A percentile compares a stretch with the other conserved stretches of the same genome.
These are phyloP conservation scores for Microtus montanus DNA, from an alignment of 2,113 vertebrate species.

Conservation along the genomic window DNA sequence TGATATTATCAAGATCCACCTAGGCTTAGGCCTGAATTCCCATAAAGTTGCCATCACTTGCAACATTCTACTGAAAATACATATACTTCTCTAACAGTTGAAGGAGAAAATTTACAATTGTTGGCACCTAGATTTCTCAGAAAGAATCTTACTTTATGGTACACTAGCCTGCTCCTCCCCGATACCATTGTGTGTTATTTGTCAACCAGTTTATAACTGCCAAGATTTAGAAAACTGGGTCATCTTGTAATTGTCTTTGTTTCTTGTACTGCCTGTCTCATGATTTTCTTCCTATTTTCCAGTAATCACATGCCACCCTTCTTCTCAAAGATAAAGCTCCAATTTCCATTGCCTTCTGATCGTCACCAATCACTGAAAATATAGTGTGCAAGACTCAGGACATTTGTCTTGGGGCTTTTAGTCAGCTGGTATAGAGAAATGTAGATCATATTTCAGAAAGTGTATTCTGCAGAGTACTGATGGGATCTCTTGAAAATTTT, in stretches of 20 bases:
- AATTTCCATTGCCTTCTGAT: neutral
- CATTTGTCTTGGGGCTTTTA: neutral
- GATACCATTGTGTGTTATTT: neutral
- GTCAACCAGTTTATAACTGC: neutral
- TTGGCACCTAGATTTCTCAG: neutral
- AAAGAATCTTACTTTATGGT: neutral
- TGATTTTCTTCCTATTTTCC: neutral
- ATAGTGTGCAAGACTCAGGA: neutral
- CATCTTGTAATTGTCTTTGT: neutral
- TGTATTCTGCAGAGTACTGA: neutral
- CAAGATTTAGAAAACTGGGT: neutral
- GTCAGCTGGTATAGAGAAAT: neutral
- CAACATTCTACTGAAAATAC: neutral
- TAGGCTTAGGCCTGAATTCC: neutral
- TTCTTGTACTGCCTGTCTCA: neutral
- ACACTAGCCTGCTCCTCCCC: neutral
- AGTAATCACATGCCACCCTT: neutral
- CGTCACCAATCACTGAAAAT: neutral
- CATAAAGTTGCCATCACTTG: neutral
- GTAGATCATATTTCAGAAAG: neutral
- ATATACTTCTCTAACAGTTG: neutral
- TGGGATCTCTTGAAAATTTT: neutral
- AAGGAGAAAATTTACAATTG: neutral
- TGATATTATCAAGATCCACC: neutral
- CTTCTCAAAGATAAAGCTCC: neutral